These are phyloP conservation scores for Dicyrtoma fusca DNA, from an alignment of 2,888 invertebrate genomes.

Conservation along the genomic window DNA sequence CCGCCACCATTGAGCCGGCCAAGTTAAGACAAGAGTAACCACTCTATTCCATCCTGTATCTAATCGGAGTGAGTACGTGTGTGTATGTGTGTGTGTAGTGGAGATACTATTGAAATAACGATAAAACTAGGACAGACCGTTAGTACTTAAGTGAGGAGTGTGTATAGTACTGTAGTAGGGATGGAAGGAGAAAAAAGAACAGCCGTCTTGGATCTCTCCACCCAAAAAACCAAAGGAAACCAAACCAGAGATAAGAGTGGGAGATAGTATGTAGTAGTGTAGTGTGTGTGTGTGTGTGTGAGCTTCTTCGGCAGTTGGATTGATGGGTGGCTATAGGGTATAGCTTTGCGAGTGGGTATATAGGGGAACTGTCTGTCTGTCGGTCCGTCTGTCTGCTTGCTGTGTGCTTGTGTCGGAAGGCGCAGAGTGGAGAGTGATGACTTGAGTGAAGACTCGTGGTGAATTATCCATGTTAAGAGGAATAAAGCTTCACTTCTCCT, in stretches of 20 bases:
- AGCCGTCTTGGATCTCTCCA: background rate
- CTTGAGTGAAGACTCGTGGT: slow-evolving; percentile 36
- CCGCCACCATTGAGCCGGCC: no score
- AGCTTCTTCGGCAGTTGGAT: background rate
- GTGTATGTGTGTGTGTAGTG: no score
- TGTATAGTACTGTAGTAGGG: slow-evolving; percentile 10
- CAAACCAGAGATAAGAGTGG: no score
- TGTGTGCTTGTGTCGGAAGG: slow-evolving; percentile 3
- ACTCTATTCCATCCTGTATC: no score
- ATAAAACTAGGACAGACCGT: no score
- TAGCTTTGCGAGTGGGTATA: no score
- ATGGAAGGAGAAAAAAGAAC: background rate
- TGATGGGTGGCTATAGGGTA: background rate
- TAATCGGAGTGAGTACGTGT: no score
- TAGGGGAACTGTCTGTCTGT: background rate
- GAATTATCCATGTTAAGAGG: slow-evolving; percentile 39
- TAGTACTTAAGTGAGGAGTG: slow-evolving; percentile 12
- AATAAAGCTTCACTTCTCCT: slow-evolving; percentile 30
- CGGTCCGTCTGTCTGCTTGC: no score
- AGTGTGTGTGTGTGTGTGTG: background rate
- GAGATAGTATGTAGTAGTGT: background rate
- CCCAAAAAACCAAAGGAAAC: no score
- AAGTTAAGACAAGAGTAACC: no score
- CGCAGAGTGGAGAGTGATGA: slow-evolving; percentile 15
- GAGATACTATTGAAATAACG: no score